Evolutionary conservation across 2,113 vertebrate species (phyloP).

Genomic region (human): GRCh38 chr18:65000001-65000500

Average conservation of each 20-base stretch:
- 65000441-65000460: not conserved
- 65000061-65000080: not conserved
- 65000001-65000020: not conserved
- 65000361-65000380: not conserved
- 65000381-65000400: not conserved
- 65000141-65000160: not conserved
- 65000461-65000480: not conserved
- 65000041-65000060: not conserved
- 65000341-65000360: not conserved
- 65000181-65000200: not conserved
- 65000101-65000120: not conserved
- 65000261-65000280: not conserved
- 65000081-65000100: not conserved
- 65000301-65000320: not conserved
- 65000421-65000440: not conserved
- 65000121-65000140: not conserved
- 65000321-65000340: not conserved
- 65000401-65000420: not conserved
- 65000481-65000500: not conserved
- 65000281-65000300: not conserved
- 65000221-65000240: not conserved
- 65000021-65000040: not conserved
- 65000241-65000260: not conserved
- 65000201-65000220: not conserved
- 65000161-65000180: not conserved